A percentile compares a stretch with the other conserved stretches of the same genome.
Conservation (phyloP, 2,888 invertebrate species). For the Auanema sp. region DNA sequence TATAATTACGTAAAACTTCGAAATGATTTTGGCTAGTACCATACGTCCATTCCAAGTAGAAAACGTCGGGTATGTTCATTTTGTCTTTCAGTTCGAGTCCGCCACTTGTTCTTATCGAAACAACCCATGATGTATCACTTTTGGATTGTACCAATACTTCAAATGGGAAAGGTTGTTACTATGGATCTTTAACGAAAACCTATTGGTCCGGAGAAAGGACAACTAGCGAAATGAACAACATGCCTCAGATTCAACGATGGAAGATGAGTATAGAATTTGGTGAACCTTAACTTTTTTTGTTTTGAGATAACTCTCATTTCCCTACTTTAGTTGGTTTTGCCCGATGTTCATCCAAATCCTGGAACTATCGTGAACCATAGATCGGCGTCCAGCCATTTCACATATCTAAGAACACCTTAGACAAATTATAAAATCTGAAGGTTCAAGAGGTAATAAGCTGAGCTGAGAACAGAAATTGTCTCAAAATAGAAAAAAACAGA, state of each 20-base stretch:
- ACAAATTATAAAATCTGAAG: no score
- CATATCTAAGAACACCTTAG: no score
- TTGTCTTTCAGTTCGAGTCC: slow-evolving; percentile 30
- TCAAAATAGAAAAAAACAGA: no score
- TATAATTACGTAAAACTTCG: neutral
- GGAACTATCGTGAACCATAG: no score
- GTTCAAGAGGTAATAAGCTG: no score
- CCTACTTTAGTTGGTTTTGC: no score
- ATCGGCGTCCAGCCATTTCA: no score
- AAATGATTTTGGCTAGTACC: slow-evolving; percentile 4
- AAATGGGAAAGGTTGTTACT: neutral
- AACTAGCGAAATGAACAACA: slow-evolving; percentile 40
- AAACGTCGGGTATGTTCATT: slow-evolving; percentile 28
- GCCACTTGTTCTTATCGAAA: slow-evolving; percentile 31
- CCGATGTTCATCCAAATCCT: no score
- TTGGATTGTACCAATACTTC: slow-evolving; percentile 23
- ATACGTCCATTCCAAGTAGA: slow-evolving; percentile 40
- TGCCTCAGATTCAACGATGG: slow-evolving; percentile 30
- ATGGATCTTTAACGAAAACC: slow-evolving; percentile 21
- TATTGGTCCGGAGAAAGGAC: slow-evolving; percentile 46
- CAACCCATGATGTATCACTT: slow-evolving; percentile 23
- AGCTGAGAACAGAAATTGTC: no score
- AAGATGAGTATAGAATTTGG: slow-evolving; percentile 23
- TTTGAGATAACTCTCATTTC: no score
- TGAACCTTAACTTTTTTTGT: slow-evolving; percentile 23